Evolutionary conservation across 2,797 vertebrate species (phyloP), one percentile per base, ranked within the genome.

Genomic region (Onychomys torridus): DNA sequence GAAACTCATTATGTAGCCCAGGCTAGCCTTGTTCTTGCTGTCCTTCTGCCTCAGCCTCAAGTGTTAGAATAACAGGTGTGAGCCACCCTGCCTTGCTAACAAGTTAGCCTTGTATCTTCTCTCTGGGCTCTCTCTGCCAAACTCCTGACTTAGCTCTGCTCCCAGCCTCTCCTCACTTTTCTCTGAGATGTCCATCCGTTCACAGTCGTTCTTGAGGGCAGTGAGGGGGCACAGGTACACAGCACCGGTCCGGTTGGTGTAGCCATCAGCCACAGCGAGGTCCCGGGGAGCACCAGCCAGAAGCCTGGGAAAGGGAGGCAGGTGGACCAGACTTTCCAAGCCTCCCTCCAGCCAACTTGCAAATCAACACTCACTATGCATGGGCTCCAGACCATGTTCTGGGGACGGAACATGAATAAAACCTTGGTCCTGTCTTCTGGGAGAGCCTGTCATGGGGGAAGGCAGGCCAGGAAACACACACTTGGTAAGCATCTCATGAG

Each of bases 191-290:
- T 99, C 95, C 97, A 99, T 99, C 88, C 99, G 98, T 97, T 98
- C 96, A 98, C 99, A 99, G 98, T 99, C 99, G 0, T 90, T 5
- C 5, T 96, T 92, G 34, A 96, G 90, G 0, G 90, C 91, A 4
- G 98, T 99, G 65, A 99, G 97, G 78, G 99, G 99, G 93, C 99
- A 99, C 95, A 99, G 98, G 96, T 99, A 99, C 90, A 99, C 98
- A 0, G 99, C 99, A 0, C 99, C 99, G 0, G 99, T 99, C 91
- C 99, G 99, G 0, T 99, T 99, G 95, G 99, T 98, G 2, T 95
- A 98, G 32, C 98, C 97, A 0, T 96, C 91, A 11, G 98, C 96
- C 13, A 97, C 7, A 0, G 99, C 98, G 43, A 98, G 98, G 13
- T 99, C 99, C 92, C 97, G 99, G 21, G 99, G 99, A 0, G 99